Evolutionary conservation across 2,888 invertebrate species (phyloP).

Genomic region (Ormia ochracea): DNA sequence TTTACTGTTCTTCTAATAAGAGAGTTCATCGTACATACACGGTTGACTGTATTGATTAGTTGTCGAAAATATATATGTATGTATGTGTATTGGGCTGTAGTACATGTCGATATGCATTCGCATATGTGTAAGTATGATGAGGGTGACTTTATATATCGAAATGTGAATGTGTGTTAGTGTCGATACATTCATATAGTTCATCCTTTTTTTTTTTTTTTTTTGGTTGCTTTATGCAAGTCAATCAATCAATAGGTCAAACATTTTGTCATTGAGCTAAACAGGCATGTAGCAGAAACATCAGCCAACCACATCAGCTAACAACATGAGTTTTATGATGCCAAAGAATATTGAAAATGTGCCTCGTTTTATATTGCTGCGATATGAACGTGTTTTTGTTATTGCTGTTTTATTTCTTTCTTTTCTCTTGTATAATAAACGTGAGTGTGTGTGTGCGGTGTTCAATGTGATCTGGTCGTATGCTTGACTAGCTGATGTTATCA

Average conservation of each 20-base stretch:
- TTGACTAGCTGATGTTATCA: constrained; percentile 56
- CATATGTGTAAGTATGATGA: not conserved
- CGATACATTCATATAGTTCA: constrained; percentile 6
- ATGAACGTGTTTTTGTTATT: constrained; percentile 11
- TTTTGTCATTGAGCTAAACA: constrained; percentile 62
- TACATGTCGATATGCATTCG: not conserved
- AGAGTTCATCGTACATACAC: constrained; percentile 9
- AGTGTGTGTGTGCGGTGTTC: constrained; percentile 1
- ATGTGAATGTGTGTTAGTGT: not conserved
- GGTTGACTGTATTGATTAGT: constrained; percentile 8
- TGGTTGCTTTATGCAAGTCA: constrained; percentile 51
- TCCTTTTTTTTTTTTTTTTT: not conserved
- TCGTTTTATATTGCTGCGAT: constrained; percentile 23
- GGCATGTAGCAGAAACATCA: constrained; percentile 17
- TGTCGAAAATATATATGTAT: not conserved
- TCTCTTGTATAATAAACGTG: not conserved
- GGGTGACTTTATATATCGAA: not conserved
- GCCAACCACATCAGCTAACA: constrained; percentile 22
- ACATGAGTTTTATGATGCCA: constrained; percentile 36
- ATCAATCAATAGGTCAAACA: constrained; percentile 65
- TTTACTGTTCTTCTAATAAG: constrained; percentile 32
- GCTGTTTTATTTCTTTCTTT: no score
- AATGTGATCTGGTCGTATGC: constrained; percentile 42
- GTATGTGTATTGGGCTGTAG: not conserved
- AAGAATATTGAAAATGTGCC: constrained; percentile 40